Base-by-base conservation (phyloP, 2,797 vertebrate species). In the Muscicapa comitata region DNA sequence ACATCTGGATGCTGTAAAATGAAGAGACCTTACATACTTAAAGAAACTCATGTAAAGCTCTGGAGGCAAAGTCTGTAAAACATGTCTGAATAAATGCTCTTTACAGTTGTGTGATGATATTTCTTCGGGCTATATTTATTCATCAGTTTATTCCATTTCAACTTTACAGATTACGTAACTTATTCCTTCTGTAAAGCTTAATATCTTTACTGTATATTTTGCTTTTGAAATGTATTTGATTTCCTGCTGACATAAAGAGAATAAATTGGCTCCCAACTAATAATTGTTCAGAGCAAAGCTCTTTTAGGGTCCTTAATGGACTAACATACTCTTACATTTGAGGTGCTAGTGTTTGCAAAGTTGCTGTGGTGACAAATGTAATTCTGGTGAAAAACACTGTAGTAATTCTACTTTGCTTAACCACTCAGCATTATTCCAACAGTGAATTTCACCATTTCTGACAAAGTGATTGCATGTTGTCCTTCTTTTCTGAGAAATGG, bases 321-420 rank as follows among this genome's bases (percentile, higher is more conserved):
- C 33, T 86, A 50, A 68, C 37, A 73, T 43, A 42, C 50, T 74
- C 77, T 96, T 67, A 93, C 28, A 7, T 93, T 79, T 83, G 83
- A 84, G 47, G 53, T 91, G 66, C 57, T 93, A 76, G 11, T 78
- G 55, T 89, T 95, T 94, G 29, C 80, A 62, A 54, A 83, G 95
- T 97, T 97, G 88, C 97, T 95, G 96, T 96, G 85, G 96, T 92
- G 61, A 97, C 59, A 74, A 81, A 75, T 50, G 51, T 63, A 83
- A 51, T 82, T 90, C 51, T 86, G 51, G 53, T 88, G 86, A 75
- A 93, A 91, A 55, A 6, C 87, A 86, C 20, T 78, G 90, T 80
- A 89, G 14, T 40, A 28, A 78, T 90, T 80, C 59, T 95, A 16
- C 82, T 94, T 95, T 90, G 45, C 88, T 97, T 95, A 97, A 92